Percentiles rank a stretch among this genome's conserved stretches.
Evolutionary conservation across 2,113 vertebrate genomes (phyloP).

Genomic region (Ursus arctos): DNA sequence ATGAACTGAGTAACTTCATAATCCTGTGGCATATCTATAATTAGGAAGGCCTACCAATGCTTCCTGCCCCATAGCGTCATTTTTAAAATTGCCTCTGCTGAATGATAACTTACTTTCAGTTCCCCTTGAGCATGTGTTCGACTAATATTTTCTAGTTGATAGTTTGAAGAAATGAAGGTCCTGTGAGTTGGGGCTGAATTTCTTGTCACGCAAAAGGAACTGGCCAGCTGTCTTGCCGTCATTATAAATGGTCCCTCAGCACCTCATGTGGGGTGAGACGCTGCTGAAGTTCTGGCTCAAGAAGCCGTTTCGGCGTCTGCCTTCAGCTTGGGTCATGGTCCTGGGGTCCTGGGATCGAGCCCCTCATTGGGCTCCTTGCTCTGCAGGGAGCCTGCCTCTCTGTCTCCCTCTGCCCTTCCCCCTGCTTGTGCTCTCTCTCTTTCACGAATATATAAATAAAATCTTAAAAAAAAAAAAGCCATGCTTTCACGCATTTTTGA

Average conservation of each 20-base stretch:
- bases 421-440: no score
- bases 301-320: not conserved
- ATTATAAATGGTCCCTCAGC: not conserved
- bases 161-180: not conserved
- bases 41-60: not conserved
- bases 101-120: constrained; percentile 1
- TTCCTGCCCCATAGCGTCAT: not conserved
- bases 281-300: not conserved
- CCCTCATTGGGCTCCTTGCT: not conserved
- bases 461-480: no score
- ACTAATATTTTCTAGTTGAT: not conserved
- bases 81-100: not conserved
- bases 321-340: no score
- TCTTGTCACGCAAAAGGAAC: not conserved
- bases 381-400: no score
- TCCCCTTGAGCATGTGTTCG: not conserved
- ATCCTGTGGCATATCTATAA: not conserved
- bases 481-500: not conserved
- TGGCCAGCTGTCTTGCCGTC: not conserved
- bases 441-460: no score
- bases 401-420: no score
- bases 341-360: not conserved
- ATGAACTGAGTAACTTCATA: not conserved
- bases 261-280: not conserved
- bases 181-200: not conserved